Evolutionary conservation across 2,888 invertebrate genomes (phyloP).

Genomic region (Parthenolecanium corni): DNA sequence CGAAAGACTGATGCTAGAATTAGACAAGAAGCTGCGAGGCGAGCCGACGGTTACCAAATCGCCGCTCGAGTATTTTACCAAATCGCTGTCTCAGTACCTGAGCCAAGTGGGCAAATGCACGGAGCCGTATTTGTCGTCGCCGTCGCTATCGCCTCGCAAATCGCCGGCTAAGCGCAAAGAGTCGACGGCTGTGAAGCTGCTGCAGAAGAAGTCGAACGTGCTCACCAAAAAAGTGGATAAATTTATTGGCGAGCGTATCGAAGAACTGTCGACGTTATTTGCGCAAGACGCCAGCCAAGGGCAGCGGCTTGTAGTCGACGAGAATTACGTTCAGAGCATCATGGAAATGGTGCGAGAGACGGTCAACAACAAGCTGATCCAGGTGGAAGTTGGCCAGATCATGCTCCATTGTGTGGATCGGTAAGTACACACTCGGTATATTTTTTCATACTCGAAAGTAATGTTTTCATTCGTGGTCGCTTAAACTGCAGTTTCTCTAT

Average conservation of each 20-base stretch:
- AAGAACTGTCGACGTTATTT: conserved; percentile 56
- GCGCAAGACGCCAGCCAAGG: conserved; percentile 48
- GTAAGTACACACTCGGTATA: conserved; percentile 44
- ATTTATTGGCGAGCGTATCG: conserved; percentile 46
- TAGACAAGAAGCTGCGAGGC: conserved; percentile 55
- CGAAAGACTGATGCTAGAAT: conserved; percentile 59
- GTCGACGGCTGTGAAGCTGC: conserved; percentile 9
- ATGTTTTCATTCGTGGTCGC: too few relatives aligned
- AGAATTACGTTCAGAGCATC: conserved; percentile 35
- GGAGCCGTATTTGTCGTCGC: background rate
- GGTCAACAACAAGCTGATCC: conserved; percentile 61
- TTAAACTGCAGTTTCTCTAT: too few relatives aligned
- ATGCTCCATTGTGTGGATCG: conserved; percentile 56
- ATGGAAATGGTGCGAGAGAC: conserved; percentile 53
- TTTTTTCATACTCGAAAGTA: conserved; percentile 32
- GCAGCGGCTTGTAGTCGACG: conserved; percentile 37
- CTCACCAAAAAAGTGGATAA: conserved; percentile 30
- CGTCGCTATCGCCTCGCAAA: background rate
- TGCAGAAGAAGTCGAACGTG: conserved; percentile 15
- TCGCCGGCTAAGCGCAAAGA: background rate
- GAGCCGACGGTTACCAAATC: conserved; percentile 41
- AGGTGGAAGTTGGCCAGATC: conserved; percentile 64
- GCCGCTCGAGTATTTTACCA: conserved; percentile 57
- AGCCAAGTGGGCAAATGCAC: conserved; percentile 1
- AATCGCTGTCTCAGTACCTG: conserved; percentile 48